Evolutionary conservation across 2,888 invertebrate genomes (phyloP), one percentile per base, ranked within the genome.

Genomic region (Bugula neritina): DNA sequence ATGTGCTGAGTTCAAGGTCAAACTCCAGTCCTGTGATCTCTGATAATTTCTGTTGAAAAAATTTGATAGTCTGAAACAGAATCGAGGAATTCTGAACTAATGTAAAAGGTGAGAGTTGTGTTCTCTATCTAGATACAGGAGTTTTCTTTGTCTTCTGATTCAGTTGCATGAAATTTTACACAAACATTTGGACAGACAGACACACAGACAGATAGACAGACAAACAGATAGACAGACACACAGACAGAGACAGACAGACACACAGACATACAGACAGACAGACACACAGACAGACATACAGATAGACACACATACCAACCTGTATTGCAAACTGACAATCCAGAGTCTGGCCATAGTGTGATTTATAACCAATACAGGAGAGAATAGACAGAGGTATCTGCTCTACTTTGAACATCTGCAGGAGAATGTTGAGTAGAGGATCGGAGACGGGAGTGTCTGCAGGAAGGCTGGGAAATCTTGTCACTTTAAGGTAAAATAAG

Each of bases 381-480:
- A 63, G 27, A 25, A 63, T 63, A 31, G 63, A 25, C 29, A 63
- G 31, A 13, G 63, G 63, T 25, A 63, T 31, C 27, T 27, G 21
- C 25, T 21, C 63, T 13, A 63, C 34, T 29, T 63, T 31, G 31
- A 63, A 63, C 34, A 63, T 21, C 31, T 63, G 63, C n/a, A 63
- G 13, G 17, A 63, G 27, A 25, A 31, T 63, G n/a, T 63, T 63
- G 10, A 63, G 31, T 31, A 63, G 27, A 31, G 63, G 63, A 34
- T 63, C 63, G 3, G 29, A 25, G 27, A 63, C n/a, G 31, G 34
- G 27, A 25, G 63, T 63, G 17, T 63, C 63, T 25, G 31, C 63
- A 63, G 63, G 63, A 5, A 63, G 63, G 63, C 63, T 63, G 5
- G 63, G 63, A n/a, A 25, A 63, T 25, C 25, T 31, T 17, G 63